Evolutionary conservation across 1,140 invertebrate genomes (phyloP), one percentile per base, ranked within the genome.

Genomic region (Cotesia glomerata): DNA sequence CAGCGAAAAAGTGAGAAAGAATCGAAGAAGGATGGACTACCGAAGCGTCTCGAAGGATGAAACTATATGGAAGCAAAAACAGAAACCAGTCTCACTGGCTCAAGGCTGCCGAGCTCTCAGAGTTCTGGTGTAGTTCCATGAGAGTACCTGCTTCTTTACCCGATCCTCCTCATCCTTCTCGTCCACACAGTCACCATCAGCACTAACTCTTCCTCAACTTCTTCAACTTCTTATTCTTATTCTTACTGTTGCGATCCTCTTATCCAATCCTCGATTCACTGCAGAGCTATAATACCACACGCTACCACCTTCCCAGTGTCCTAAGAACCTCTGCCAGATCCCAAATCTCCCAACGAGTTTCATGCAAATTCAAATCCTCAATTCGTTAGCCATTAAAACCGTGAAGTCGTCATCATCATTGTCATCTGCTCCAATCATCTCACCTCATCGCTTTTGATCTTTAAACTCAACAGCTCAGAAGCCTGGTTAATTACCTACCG

Each of bases 41-140:
- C 78, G 83, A 82, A 79, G 80, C 81, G 76, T 79, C 83, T 81
- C 80, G 83, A 82, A 86, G 84, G 84, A 86, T 85, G 80, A 79
- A 81, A 83, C 81, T 73, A 72, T 84, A 84, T 86, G 82, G 84
- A 84, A 85, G 85, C 83, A 87, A 87, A 86, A 86, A 86, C 86
- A 87, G 85, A 87, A 87, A 86, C 85, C 86, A 86, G 86, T 87
- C 86, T 86, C 83, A 84, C 82, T 84, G 84, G 82, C 84, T 87
- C 86, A 87, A 87, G 86, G 86, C 84, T 86, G 85, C 69, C 68
- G 61, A 70, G 64, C 74, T 79, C 75, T 75, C 75, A 77, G 77
- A 73, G 75, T 45, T 45, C 39, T 45, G 39, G 7, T 45, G 39
- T 45, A 77, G 61, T 65, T 58, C 74, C 74, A 64, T 71, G 78